Evolutionary conservation across 2,797 vertebrate species (phyloP), one percentile per base, ranked within the genome.

Genomic region (Triplophysa yarkandensis): DNA sequence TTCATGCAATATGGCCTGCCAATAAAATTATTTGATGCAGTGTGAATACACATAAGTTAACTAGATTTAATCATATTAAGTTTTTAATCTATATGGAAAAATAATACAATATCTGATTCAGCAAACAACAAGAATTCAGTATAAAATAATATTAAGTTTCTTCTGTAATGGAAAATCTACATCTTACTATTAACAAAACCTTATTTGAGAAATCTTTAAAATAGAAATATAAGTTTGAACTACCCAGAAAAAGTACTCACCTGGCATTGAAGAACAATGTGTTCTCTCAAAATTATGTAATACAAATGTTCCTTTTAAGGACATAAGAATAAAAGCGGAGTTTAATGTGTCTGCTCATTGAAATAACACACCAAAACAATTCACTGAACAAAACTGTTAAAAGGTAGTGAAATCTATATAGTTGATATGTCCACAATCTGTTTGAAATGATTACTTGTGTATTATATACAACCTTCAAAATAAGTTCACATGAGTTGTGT

Each of bases 341-440:
- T 74, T 54, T 57, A 58, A 39, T 70, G 17, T 41, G 36, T 68
- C 71, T 79, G 34, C 52, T 80, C 78, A 80, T 1, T 79, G 83
- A 86, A 83, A 79, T 83, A 83, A 67, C 78, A 86, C 80, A 87
- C 81, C 87, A 44, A 80, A 68, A 78, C 48, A 74, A 82, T 27
- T 11, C 60, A 85, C 81, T n/a, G n/a, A n/a, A n/a, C n/a, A n/a
- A 68, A 84, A 66, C 46, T 9, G 76, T 76, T 17, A 84, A 36
- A 6, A 73, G 32, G 43, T 7, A 48, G 68, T 14, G 25, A 34
- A 74, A 57, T 43, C 30, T n/a, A 9, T n/a, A 73, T 13, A 39
- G 30, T 39, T 67, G 60, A 58, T 27, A 21, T 27, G 30, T 36
- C 63, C 57, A 68, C 70, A 68, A 28, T 27, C 16, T 23, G 23